These are phyloP conservation scores for Pseudobourletiella spinata DNA, from an alignment of 1,140 invertebrate genomes.

Conservation along the genomic window DNA sequence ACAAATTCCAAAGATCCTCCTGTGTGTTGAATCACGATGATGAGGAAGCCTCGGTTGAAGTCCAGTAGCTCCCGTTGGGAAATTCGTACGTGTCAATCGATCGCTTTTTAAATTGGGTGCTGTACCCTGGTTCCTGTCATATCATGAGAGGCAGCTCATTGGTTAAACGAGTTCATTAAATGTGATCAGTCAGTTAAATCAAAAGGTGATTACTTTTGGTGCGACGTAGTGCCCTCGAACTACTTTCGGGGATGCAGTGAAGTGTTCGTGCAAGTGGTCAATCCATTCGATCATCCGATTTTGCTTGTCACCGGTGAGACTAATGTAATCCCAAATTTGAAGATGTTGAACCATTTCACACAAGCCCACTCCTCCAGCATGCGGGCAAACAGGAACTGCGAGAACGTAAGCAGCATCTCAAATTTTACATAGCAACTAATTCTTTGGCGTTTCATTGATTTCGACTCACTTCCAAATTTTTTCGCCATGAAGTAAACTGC, in stretches of 20 bases:
- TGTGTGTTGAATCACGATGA: no score
- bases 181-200: no score
- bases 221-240: constrained; percentile 59
- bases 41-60: no score
- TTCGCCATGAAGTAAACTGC: constrained; percentile 80
- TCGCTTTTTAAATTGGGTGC: constrained; percentile 60
- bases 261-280: constrained; percentile 82
- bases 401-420: no score
- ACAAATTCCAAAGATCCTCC: no score
- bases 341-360: constrained; percentile 90
- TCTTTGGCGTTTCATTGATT: neutral
- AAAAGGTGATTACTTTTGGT: no score
- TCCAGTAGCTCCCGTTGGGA: constrained; percentile 66
- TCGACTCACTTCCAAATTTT: constrained; percentile 53
- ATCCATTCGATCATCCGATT: constrained; percentile 74
- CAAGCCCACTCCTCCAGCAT: constrained; percentile 83
- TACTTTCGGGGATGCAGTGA: constrained; percentile 61
- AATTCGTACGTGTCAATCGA: constrained; percentile 59
- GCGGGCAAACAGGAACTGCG: constrained; percentile 81
- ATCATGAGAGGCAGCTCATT: no score
- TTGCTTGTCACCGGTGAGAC: constrained; percentile 57
- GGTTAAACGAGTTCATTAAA: no score
- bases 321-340: constrained; percentile 73
- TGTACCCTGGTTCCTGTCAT: constrained; percentile 60
- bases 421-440: no score